Base-by-base conservation (phyloP, 1,140 invertebrate genomes). In the Sycobia sp. region DNA sequence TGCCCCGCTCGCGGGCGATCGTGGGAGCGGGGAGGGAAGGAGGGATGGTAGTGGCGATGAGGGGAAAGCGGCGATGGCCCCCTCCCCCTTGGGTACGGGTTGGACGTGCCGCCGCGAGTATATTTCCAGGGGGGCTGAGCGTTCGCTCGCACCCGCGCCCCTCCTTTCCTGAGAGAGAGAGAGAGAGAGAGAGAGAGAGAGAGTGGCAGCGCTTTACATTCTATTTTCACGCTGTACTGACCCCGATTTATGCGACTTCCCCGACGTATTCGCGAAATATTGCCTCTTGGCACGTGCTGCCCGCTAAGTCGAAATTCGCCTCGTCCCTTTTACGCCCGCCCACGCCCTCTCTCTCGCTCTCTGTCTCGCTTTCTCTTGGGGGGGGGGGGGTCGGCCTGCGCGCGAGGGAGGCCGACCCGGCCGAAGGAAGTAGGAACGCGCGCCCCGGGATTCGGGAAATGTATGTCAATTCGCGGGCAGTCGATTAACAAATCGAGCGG, bases 141-240 rank as follows among this genome's bases (percentile, higher is more conserved):
- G n/a, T n/a, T n/a, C n/a, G n/a, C n/a, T n/a, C n/a, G n/a, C n/a
- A n/a, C n/a, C n/a, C n/a, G n/a, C n/a, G n/a, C n/a, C n/a, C n/a
- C n/a, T n/a, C n/a, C n/a, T n/a, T n/a, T n/a, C n/a, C n/a, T 38
- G 58, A n/a, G 46, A 62, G 61, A 67, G 66, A 43, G 20, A 43
- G 7, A 43, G 20, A 43, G 11, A 36, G 34, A 36, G 34, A 36
- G 68, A 74, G 70, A 9, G 72, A 66, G 64, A 56, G 59, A 53
- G 57, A 47, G 59, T 62, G 46, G 69, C 65, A 66, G 66, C 73
- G 72, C 76, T 81, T 80, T 79, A 79, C 76, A 79, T 80, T 81
- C 73, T 78, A 79, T 80, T 79, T 81, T 80, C 76, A 80, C 77
- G 77, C 76, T 80, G 71, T 79, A 78, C 73, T 78, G 77, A 80